A percentile compares a stretch with the other conserved stretches of the same genome.
These are phyloP conservation scores for Seira musarum DNA, from an alignment of 2,888 invertebrate genomes.

Conservation along the genomic window DNA sequence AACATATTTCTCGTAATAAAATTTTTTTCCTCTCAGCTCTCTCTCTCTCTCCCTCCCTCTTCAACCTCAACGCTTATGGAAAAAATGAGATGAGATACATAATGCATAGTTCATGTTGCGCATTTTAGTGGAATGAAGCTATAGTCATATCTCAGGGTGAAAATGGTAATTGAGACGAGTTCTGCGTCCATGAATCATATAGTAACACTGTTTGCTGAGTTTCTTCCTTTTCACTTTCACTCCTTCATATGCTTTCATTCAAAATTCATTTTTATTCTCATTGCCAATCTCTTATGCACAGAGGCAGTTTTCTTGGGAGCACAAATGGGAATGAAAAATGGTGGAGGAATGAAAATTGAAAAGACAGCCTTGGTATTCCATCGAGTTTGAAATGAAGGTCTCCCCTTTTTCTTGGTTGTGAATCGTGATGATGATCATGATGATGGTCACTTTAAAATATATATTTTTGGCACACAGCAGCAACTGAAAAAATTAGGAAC, in stretches of 20 bases:
- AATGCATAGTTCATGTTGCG: slow-evolving; percentile 16
- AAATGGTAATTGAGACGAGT: slow-evolving; percentile 51
- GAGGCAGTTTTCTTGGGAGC: background rate
- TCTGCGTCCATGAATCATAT: slow-evolving; percentile 48
- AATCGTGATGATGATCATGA: no score
- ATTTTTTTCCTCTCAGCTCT: background rate
- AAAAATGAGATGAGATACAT: slow-evolving; percentile 40
- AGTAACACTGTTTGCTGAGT: slow-evolving; percentile 29
- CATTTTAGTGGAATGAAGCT: slow-evolving; percentile 39
- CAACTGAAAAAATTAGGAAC: no score
- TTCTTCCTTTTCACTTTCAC: slow-evolving; percentile 25
- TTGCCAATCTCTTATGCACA: slow-evolving; percentile 19
- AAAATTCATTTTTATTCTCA: slow-evolving; percentile 46
- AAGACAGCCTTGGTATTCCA: background rate
- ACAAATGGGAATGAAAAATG: background rate
- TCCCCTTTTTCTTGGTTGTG: no score
- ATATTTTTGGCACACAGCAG: no score
- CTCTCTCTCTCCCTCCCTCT: background rate
- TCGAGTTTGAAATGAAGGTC: no score
- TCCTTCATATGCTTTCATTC: slow-evolving; percentile 40
- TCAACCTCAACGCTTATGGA: background rate
- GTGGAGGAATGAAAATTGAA: background rate
- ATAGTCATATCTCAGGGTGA: slow-evolving; percentile 12
- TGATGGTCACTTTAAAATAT: no score
- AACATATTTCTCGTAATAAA: slow-evolving; percentile 10